These are phyloP conservation scores for Ochotona curzoniae DNA, from an alignment of 2,113 vertebrate genomes.

Conservation along the genomic window DNA sequence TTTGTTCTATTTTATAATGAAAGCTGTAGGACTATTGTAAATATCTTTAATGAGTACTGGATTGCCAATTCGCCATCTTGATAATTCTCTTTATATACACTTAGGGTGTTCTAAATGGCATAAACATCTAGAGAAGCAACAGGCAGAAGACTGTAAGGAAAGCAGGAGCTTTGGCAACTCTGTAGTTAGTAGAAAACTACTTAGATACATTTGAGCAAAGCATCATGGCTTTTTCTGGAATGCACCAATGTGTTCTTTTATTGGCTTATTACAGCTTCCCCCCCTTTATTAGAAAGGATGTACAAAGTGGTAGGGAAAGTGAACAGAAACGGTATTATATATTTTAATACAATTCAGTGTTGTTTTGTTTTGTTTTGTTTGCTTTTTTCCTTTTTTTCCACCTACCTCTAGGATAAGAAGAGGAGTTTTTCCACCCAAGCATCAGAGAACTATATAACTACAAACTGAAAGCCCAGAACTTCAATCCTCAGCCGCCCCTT, in stretches of 20 bases:
- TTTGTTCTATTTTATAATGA: conserved; percentile 36
- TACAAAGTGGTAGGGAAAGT: background rate
- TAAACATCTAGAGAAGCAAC: background rate
- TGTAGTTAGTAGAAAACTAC: background rate
- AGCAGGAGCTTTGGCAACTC: background rate
- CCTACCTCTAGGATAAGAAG: conserved; percentile 54
- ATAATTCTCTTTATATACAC: background rate
- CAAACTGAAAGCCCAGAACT: conserved; percentile 84
- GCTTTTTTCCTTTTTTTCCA: background rate
- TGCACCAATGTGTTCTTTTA: background rate
- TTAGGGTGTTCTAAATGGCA: background rate
- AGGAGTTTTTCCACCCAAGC: conserved; percentile 70
- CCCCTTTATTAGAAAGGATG: background rate
- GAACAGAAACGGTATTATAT: background rate
- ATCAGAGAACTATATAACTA: conserved; percentile 84
- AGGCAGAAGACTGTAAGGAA: background rate
- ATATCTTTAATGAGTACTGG: background rate
- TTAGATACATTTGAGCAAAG: background rate
- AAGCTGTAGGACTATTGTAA: background rate
- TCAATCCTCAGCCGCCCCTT: conserved; percentile 82
- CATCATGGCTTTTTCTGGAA: background rate
- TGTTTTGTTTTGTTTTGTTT: background rate
- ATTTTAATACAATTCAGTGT: background rate
- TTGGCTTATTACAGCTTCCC: background rate
- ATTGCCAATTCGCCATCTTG: background rate